Evolutionary conservation across 2,888 invertebrate genomes (phyloP).

Genomic region (Drosophila tanythrix): DNA sequence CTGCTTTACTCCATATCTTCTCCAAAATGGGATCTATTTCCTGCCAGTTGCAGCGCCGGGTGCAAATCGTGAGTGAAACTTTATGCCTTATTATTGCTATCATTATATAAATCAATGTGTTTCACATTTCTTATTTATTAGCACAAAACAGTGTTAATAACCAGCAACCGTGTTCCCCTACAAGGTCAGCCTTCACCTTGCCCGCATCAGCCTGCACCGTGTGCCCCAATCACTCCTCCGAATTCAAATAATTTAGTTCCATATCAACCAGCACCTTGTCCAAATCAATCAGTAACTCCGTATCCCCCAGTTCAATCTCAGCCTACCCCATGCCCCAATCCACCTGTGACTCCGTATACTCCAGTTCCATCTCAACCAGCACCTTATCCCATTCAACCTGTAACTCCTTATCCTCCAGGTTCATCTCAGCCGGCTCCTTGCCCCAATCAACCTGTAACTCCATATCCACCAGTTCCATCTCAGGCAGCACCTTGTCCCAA

Average conservation of each 20-base stretch:
- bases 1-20: conserved; percentile 40
- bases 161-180: background rate
- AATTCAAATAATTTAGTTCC: conserved; percentile 8
- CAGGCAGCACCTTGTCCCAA: conserved; percentile 21
- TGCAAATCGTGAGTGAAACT: conserved; percentile 35
- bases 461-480: conserved; percentile 6
- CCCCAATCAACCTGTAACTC: conserved; percentile 2
- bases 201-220: background rate
- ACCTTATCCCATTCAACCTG: background rate
- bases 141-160: background rate
- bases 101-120: background rate
- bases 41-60: conserved; percentile 1
- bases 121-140: background rate
- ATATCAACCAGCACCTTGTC: conserved; percentile 15
- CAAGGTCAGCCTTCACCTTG: conserved; percentile 9
- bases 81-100: background rate
- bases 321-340: conserved; percentile 20
- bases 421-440: conserved; percentile 8
- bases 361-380: background rate
- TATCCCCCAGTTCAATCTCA: conserved; percentile 3
- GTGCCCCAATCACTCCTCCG: conserved; percentile 12
- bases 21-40: conserved; percentile 46
- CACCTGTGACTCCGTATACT: conserved; percentile 10
- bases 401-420: conserved; percentile 11
- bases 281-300: conserved; percentile 5